Conservation (phyloP, 2,888 invertebrate genomes). For the Andrena hattorfiana region DNA sequence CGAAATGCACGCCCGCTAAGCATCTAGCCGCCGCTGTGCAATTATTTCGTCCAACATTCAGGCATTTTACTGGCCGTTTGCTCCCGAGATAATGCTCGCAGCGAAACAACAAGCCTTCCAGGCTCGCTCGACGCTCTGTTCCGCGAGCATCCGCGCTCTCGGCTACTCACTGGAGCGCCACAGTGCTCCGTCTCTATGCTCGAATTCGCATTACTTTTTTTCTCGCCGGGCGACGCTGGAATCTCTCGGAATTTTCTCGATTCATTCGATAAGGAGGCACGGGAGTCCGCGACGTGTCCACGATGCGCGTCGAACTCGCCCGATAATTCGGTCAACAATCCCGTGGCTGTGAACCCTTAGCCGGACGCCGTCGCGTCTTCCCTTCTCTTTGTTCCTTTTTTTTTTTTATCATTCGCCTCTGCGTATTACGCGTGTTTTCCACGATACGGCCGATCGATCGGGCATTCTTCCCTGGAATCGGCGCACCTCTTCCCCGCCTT, state of each 20-base stretch:
- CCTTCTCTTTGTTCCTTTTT: neutral
- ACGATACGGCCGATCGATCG: constrained; percentile 1
- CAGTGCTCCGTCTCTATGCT: no score
- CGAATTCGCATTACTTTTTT: neutral
- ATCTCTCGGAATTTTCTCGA: constrained; percentile 28
- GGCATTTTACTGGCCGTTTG: no score
- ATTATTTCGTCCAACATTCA: no score
- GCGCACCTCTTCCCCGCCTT: neutral
- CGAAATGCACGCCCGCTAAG: no score
- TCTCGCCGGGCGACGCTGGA: neutral
- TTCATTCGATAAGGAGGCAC: neutral
- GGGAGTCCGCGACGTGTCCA: constrained; percentile 3
- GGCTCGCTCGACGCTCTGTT: no score
- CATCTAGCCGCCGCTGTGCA: no score
- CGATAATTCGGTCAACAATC: constrained; percentile 47
- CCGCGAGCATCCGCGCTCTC: no score
- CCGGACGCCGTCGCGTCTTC: neutral
- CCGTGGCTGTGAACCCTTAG: constrained; percentile 13
- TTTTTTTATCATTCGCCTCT: constrained; percentile 2
- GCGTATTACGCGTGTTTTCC: constrained; percentile 6
- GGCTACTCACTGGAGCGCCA: no score
- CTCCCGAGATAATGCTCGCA: no score
- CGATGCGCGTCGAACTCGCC: constrained; percentile 22
- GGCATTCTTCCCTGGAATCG: constrained; percentile 6
- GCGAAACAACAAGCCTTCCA: no score